These are phyloP conservation scores for Thymelicus acteon DNA, from an alignment of 2,888 invertebrate genomes.

Conservation along the genomic window DNA sequence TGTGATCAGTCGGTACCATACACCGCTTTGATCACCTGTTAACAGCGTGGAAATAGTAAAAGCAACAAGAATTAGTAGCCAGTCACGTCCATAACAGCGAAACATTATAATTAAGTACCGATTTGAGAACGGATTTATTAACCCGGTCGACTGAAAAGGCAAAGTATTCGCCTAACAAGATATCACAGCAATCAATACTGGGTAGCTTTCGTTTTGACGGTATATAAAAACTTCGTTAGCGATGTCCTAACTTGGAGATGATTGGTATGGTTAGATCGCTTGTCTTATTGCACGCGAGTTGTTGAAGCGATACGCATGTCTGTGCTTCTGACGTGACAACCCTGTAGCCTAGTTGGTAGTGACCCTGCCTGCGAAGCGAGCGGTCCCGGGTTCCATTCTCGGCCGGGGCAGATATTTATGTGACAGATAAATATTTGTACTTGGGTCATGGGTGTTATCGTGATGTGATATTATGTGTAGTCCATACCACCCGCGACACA, in stretches of 20 bases:
- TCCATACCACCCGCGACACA: no score
- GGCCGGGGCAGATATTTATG: no score
- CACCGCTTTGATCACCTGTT: background rate
- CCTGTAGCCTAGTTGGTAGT: no score
- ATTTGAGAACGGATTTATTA: background rate
- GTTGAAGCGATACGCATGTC: background rate
- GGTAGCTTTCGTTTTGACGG: slow-evolving; percentile 30
- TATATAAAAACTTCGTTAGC: slow-evolving; percentile 45
- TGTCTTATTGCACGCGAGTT: background rate
- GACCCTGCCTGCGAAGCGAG: no score
- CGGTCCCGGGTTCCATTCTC: no score
- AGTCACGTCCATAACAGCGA: slow-evolving; percentile 3
- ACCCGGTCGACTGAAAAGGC: slow-evolving; percentile 9
- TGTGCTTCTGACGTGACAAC: no score
- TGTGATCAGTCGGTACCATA: no score
- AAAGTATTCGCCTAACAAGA: slow-evolving; percentile 23
- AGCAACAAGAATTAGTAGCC: background rate
- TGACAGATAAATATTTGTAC: no score
- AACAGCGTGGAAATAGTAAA: slow-evolving; percentile 3
- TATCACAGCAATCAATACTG: slow-evolving; percentile 15
- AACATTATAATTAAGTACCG: slow-evolving; percentile 21
- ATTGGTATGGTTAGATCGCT: slow-evolving; percentile 11
- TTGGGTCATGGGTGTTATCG: no score
- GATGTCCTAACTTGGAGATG: slow-evolving; percentile 29
- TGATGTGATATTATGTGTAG: no score